Percentiles rank a stretch among this genome's conserved stretches.
Conservation (phyloP, 2,113 vertebrate species). For the Gyps fulvus region DNA sequence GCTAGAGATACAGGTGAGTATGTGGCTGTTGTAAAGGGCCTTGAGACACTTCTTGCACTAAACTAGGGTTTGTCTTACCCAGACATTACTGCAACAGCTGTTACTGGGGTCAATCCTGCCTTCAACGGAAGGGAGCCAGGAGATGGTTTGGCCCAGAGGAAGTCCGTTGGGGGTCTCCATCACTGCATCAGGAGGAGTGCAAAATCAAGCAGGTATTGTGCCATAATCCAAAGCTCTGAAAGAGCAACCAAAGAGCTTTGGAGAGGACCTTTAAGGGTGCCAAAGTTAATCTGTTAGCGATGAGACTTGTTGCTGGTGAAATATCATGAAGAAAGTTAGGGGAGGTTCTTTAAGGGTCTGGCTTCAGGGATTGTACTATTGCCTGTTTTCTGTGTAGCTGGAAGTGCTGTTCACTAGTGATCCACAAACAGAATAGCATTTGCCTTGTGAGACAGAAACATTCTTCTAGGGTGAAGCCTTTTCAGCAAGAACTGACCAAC, state of each 20-base stretch:
- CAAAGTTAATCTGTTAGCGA: not conserved
- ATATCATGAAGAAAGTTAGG: not conserved
- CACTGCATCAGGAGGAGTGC: not conserved
- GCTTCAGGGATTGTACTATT: not conserved
- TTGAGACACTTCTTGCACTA: not conserved
- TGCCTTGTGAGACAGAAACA: not conserved
- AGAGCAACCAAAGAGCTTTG: not conserved
- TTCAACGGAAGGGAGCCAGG: not conserved
- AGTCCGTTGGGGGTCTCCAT: not conserved
- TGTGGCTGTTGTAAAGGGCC: not conserved
- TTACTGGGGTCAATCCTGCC: not conserved
- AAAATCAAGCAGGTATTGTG: not conserved
- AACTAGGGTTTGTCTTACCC: not conserved
- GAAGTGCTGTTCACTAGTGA: not conserved
- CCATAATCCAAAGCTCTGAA: not conserved
- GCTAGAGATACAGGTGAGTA: not conserved
- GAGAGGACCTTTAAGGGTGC: not conserved
- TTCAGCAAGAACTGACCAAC: not conserved
- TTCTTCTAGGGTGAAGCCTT: not conserved
- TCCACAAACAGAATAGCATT: not conserved
- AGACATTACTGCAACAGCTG: conserved; percentile 16
- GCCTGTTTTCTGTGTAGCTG: not conserved
- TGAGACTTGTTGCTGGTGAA: not conserved
- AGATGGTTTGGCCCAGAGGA: not conserved
- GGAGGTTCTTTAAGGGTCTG: not conserved